Evolutionary conservation across 2,113 vertebrate species (phyloP), one percentile per base, ranked within the genome.

Genomic region (Corythornis cristatus): DNA sequence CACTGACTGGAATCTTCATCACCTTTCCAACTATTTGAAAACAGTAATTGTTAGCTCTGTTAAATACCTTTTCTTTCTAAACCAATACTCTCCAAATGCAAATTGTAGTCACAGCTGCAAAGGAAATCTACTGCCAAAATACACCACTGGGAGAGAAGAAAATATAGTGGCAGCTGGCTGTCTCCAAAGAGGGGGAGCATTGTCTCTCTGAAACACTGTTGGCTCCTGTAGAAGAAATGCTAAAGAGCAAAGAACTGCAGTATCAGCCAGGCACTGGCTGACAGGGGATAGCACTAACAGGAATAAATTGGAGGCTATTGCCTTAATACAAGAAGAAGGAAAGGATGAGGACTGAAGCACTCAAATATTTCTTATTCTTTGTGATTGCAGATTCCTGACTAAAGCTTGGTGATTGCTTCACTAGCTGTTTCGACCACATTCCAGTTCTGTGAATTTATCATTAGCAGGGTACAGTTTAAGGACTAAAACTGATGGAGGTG

Each of bases 51-150:
- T 92, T 91, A 90, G 79, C 66, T 87, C 81, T 89, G 50, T 93
- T 95, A 96, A 97, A 95, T 84, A 93, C 23, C 77, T 93, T 80
- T 72, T 83, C 57, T 93, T 96, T 90, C 83, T 94, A 94, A 95
- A 88, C 64, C 83, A 87, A 74, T 83, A 79, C 14, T 80, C 80
- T 94, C 70, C 70, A 93, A 91, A 94, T 87, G 85, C 60, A 93
- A 96, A 97, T 86, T 91, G 61, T 78, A 94, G 84, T 89, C 94
- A 92, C 95, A 96, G 93, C 96, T 96, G 95, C 92, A 95, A 95
- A 95, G 75, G 83, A 93, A 90, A 95, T 67, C 64, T 94, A 88
- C 78, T 95, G 95, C 95, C 95, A 97, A 97, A 97, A 87, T 68
- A 93, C 58, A 92, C 85, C 83, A 86, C 5, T 72, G 93, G 79